A percentile compares a stretch with the other conserved stretches of the same genome.
Evolutionary conservation across 2,113 vertebrate genomes (phyloP).

Genomic region (Prunella fulvescens): DNA sequence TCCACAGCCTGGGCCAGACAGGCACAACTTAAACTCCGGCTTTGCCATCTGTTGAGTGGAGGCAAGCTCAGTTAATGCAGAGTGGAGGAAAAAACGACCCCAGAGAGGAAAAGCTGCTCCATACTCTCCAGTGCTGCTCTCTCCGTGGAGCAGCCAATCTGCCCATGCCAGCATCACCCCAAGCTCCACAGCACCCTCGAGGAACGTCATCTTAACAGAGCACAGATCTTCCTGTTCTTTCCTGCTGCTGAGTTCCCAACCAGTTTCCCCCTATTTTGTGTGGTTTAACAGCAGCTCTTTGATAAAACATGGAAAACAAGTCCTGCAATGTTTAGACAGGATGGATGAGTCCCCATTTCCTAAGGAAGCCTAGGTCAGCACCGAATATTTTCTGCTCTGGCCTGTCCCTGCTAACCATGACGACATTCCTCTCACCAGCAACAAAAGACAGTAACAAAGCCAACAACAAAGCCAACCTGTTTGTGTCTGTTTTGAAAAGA

Average conservation of each 20-base stretch:
- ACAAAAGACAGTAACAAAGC: background rate
- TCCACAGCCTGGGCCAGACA: background rate
- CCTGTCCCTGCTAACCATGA: background rate
- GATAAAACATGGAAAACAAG: background rate
- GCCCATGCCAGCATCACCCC: background rate
- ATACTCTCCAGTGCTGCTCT: background rate
- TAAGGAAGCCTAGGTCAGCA: background rate
- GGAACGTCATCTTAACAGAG: background rate
- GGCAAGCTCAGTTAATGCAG: background rate
- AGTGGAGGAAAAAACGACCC: background rate
- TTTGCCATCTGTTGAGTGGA: background rate
- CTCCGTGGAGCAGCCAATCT: background rate
- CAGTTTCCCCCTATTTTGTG: background rate
- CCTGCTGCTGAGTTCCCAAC: background rate
- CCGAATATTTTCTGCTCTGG: background rate
- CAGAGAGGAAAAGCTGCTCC: background rate
- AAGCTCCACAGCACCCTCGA: accelerated
- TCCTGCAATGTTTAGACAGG: background rate
- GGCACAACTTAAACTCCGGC: background rate
- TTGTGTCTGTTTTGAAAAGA: background rate
- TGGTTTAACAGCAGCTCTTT: background rate
- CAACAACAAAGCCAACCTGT: background rate
- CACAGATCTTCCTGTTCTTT: background rate
- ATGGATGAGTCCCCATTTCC: background rate
- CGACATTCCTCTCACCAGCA: background rate